Evolutionary conservation across 2,113 vertebrate species (phyloP), one percentile per base, ranked within the genome.

Genomic region (Apaloderma vittatum): DNA sequence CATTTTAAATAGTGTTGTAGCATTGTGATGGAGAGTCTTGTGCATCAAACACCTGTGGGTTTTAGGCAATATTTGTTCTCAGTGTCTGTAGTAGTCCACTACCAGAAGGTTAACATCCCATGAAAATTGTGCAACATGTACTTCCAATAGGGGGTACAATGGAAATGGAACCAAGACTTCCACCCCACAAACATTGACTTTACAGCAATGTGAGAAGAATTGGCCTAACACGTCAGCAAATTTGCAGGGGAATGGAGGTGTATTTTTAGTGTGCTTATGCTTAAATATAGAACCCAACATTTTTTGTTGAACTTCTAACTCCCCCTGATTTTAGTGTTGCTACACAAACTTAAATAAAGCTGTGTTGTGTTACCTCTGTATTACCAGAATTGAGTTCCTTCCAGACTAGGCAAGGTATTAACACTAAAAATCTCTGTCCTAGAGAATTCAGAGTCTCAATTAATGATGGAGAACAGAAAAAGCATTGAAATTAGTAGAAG

Each of bases 141-240:
- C 3, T 91, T 77, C 18, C 26, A 81, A 20, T 3, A 54, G 36
- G 0, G 34, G 63, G 6, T 32, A 13, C 1, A 23, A 7, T 43
- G 24, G 55, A 37, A 27, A 27, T 10, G 16, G 49, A 66, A 51
- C 2, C 3, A 34, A 72, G 26, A 15, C 14, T 12, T 34, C 45
- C 15, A 6, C 63, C 51, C 34, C 67, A 51, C 21, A 36, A 52
- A 17, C 30, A 30, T 16, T 52, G 27, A 49, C 21, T 74, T 77
- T 8, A 46, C 27, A 74, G 37, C 49, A 73, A 30, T 2, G 13
- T 17, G 17, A 62, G 27, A 62, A 72, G 12, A 27, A 19, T 24
- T 26, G 26, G 11, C 21, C 30, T 75, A 30, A 40, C 24, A 17
- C 13, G 29, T 93, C 36, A 26, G 15, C 7, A 49, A 32, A 20